Conservation (phyloP, 53 echinoderm and acorn worm genomes). For the Stichopus horrens region DNA sequence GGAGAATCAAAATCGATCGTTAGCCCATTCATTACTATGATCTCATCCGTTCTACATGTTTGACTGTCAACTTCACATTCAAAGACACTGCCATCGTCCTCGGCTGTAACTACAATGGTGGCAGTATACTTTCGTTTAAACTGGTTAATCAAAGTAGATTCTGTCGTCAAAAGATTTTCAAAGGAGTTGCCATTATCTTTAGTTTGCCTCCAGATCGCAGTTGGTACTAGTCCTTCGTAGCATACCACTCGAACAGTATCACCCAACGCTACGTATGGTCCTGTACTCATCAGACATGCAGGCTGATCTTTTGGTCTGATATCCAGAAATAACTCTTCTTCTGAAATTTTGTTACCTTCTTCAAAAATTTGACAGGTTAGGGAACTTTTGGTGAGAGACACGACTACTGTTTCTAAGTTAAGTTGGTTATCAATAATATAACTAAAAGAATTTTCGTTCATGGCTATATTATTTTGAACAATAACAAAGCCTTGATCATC, state of each 20-base stretch:
- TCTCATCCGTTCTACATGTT: neutral
- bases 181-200: neutral
- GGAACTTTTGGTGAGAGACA: neutral
- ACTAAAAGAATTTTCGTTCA: neutral
- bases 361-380: neutral
- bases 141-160: conserved; percentile 1
- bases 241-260: neutral
- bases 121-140: neutral
- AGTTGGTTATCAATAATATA: neutral
- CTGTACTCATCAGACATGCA: neutral
- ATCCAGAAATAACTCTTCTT: neutral
- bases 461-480: neutral
- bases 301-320: neutral
- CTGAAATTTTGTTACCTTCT: neutral
- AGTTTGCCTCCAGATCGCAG: neutral
- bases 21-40: neutral
- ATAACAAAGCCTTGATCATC: neutral
- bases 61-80: neutral
- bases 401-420: neutral
- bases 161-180: neutral
- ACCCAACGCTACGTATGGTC: neutral
- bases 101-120: neutral
- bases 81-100: neutral
- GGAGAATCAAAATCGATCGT: neutral
- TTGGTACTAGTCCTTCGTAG: neutral